Evolutionary conservation across 64 coral and sea anemone genomes (phyloP), one percentile per base, ranked within the genome.

Genomic region (Hydrozoanthus tunicans): DNA sequence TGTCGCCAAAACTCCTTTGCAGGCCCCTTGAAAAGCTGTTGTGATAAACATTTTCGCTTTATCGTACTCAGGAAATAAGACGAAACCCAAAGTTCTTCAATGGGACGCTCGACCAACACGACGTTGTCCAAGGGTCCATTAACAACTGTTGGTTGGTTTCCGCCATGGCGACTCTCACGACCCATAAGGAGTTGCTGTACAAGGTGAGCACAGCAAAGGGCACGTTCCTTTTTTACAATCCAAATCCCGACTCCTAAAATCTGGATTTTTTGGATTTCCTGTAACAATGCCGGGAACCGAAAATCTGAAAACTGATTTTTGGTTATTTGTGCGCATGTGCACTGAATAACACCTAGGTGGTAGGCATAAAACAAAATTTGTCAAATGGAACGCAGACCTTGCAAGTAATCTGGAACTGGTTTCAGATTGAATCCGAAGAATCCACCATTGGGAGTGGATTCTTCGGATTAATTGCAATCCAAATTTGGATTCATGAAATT

Each of bases 111-210:
- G 74, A 61, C 56, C 84, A 88, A 5, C 84, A 88, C 6, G 84
- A 88, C 6, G 23, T 73, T 6, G 68, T 59, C 9, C 84, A 88
- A 13, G 84, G 84, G 0, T 88, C 84, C 9, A 72, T 88, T 15
- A 88, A 27, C 6, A 88, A 88, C 69, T 88, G 84, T 73, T 88
- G 84, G 84, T 57, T 88, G 43, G 70, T 88, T 56, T 88, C 84
- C 26, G 69, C 84, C 12, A 88, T 88, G 7, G 53, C 84, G 55
- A 73, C 67, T 43, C 74, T 88, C 56, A 73, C 67, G 10, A 55
- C 74, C 6, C 54, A 73, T 2, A 17, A 88, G n/a, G 69, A 88
- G 13, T 25, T 88, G 10, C 84, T 88, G 73, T 74, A 88, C 84
- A 54, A 74, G 84, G 84, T 88, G 11, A n/a, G 54, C 13, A 76